Base-by-base conservation (phyloP, 1,140 invertebrate species). In the Dinoponera quadriceps region DNA sequence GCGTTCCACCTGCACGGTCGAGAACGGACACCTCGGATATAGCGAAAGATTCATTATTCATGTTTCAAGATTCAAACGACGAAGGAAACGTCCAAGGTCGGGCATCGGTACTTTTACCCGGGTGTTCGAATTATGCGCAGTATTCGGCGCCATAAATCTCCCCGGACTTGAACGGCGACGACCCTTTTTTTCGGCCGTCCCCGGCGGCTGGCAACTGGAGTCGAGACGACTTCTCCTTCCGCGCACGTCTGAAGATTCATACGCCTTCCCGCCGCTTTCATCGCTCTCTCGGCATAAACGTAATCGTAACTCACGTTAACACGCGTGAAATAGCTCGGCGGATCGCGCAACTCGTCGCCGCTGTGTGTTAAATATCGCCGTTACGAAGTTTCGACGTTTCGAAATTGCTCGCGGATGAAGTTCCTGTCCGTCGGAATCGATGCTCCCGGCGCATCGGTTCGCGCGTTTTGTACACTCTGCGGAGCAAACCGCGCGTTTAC, bases 341-440 rank as follows among this genome's bases (percentile, higher is more conserved):
- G 63, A 55, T 82, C 72, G 77, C 62, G 54, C 33, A 82, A 60
- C 65, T 71, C 51, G 59, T 60, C 33, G 49, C 33, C n/a, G 51
- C 69, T 16, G 54, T 54, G 49, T 60, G 59, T 88, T 87, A 72
- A 85, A 88, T 80, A 80, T 85, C 83, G 83, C 27, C 49, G 68
- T 57, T 75, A 57, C 22, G n/a, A 66, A 87, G 69, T 82, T 85
- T 77, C 65, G 69, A 88, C 85, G 74, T 88, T 88, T 84, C 57
- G 63, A 71, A 87, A 87, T 75, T 69, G 57, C 49, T 88, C 69
- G 48, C 66, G 51, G 18, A 68, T 44, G 55, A 75, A 71, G 51
- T 83, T 73, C 3, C 49, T 38, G 54, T 57, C 65, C 55, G 72
- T 60, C 33, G 51, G 38, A 55, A 54, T 25, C 59, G 44, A 68